Conservation (phyloP, 1,140 invertebrate species). For the Tetranychus cinnabarinus region DNA sequence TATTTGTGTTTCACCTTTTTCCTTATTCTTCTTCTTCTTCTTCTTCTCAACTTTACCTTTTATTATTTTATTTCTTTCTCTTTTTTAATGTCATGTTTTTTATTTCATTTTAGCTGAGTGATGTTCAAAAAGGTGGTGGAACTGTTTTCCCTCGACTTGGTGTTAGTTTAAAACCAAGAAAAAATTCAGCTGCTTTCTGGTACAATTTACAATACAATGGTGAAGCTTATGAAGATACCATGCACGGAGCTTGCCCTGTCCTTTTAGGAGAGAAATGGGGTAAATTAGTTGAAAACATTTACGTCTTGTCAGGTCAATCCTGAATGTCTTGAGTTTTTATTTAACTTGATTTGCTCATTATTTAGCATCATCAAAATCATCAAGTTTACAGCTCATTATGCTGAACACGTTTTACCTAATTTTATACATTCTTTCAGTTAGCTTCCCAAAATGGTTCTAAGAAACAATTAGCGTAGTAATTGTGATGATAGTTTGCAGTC, state of each 20-base stretch:
- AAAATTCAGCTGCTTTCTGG: conserved; percentile 24
- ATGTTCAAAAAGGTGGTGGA: conserved; percentile 23
- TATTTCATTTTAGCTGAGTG: conserved; percentile 16
- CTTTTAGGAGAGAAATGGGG: conserved; percentile 28
- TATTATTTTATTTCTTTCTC: no score
- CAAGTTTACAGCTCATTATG: no score
- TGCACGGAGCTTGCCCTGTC: conserved; percentile 28
- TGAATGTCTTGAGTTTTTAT: neutral
- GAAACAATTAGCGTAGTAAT: no score
- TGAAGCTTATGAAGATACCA: conserved; percentile 21
- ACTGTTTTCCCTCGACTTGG: conserved; percentile 24
- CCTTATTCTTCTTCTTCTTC: no score
- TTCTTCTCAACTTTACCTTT: no score
- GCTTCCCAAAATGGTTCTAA: no score
- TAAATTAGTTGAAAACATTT: conserved; percentile 12
- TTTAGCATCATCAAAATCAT: no score
- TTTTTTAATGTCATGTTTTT: neutral
- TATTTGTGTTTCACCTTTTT: no score
- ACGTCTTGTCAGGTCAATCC: neutral
- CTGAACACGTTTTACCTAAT: no score
- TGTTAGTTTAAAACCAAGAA: conserved; percentile 11
- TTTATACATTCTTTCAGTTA: no score
- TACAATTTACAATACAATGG: conserved; percentile 25
- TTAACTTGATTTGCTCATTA: neutral
- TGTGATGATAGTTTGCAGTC: no score